Evolutionary conservation across 2,888 invertebrate genomes (phyloP).

Genomic region (Parelbella ahira): DNA sequence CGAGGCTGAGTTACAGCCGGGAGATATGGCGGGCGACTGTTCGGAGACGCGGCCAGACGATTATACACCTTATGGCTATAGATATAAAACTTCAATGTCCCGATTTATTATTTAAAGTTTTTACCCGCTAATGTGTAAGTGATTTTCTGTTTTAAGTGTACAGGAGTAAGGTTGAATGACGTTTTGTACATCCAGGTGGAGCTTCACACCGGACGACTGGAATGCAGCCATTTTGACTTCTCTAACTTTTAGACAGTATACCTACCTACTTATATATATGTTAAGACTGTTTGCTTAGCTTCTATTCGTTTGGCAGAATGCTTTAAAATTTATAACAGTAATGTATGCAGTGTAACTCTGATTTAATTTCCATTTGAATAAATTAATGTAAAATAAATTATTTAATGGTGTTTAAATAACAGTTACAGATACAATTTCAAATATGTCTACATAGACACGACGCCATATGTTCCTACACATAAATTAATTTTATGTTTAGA

Average conservation of each 20-base stretch:
- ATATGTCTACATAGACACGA: too few species aligned
- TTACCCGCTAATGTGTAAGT: background rate
- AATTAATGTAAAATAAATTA: constrained; percentile 3
- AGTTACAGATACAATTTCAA: constrained; percentile 2
- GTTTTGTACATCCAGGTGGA: constrained; percentile 1
- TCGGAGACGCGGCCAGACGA: constrained; percentile 4
- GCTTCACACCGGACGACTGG: constrained; percentile 28
- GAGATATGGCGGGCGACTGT: constrained; percentile 30
- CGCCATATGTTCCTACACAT: too few species aligned
- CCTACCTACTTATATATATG: constrained; percentile 16
- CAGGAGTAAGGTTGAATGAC: constrained; percentile 24
- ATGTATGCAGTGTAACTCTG: background rate
- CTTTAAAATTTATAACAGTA: too few species aligned
- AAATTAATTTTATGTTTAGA: too few species aligned
- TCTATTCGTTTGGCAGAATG: constrained; percentile 6
- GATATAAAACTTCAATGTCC: constrained; percentile 5
- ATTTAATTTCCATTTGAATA: constrained; percentile 5
- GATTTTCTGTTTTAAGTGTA: constrained; percentile 25
- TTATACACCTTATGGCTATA: constrained; percentile 6
- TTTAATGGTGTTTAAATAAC: constrained; percentile 1
- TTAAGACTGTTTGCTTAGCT: constrained; percentile 11
- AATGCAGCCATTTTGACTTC: constrained; percentile 42
- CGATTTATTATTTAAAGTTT: background rate
- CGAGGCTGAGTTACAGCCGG: constrained; percentile 37
- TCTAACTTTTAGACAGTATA: constrained; percentile 32